A percentile compares a stretch with the other conserved stretches of the same genome.
Evolutionary conservation across 2,797 vertebrate species (phyloP).

Genomic region (Dermochelys coriacea): DNA sequence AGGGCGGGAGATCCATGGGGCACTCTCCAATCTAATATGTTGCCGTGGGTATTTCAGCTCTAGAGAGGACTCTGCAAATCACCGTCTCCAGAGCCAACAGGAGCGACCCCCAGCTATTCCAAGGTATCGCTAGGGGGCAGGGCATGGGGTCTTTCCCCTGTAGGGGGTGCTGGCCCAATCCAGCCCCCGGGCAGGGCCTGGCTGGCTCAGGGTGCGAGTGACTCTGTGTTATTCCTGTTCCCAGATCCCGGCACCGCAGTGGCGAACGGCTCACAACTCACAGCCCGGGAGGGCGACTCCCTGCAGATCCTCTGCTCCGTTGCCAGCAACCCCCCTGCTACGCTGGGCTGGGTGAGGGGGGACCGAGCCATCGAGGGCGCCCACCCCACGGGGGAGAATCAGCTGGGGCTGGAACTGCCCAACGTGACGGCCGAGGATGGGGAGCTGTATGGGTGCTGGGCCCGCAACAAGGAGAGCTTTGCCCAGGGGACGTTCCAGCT

Average conservation of each 20-base stretch:
- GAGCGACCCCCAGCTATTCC: background rate
- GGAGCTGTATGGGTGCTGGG: slow-evolving; percentile 56
- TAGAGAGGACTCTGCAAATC: background rate
- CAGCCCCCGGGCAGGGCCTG: background rate
- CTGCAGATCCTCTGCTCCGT: slow-evolving; percentile 45
- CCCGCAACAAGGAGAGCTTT: background rate
- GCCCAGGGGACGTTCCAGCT: slow-evolving; percentile 14
- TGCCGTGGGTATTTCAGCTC: background rate
- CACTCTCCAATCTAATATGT: background rate
- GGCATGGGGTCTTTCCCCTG: background rate
- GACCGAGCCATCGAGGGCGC: background rate
- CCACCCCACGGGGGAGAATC: background rate
- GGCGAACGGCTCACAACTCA: background rate
- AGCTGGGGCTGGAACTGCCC: slow-evolving; percentile 27
- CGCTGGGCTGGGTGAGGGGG: slow-evolving; percentile 33
- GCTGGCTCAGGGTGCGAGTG: background rate
- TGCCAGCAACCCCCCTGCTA: background rate
- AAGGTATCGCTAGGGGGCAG: background rate
- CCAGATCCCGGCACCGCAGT: background rate
- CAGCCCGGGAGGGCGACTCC: slow-evolving; percentile 25
- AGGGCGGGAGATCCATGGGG: no score
- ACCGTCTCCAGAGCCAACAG: background rate
- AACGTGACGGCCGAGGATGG: background rate
- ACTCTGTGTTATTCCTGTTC: background rate
- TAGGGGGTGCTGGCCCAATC: background rate